Evolutionary conservation across 2,888 invertebrate genomes (phyloP), one percentile per base, ranked within the genome.

Genomic region (Drosophila tanythrix): DNA sequence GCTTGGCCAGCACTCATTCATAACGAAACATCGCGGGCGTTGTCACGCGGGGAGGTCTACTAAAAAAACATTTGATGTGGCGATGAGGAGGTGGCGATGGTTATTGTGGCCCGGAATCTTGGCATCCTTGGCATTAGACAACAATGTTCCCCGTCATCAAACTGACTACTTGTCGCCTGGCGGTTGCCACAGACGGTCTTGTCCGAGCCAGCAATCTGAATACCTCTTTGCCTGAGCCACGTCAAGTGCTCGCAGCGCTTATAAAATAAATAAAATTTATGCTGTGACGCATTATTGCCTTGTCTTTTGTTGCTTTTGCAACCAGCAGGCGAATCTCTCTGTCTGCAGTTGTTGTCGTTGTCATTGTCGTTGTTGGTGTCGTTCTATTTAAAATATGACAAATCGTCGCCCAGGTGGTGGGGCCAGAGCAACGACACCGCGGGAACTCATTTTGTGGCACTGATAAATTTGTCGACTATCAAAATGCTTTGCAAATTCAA

Each of bases 221-320:
- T 80, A 89, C 82, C 89, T 89, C 89, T 87, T 88, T 81, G 79
- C 60, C 56, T 57, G 64, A 74, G 64, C 71, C 76, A 74, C 58
- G 66, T 55, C 76, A 76, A 82, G 78, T 76, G 82, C 90, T 89
- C 79, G 82, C 67, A 80, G 90, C 83, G 84, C 86, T 89, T 86
- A 88, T 83, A 82, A 89, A 88, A 90, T 90, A 88, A 90, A 90
- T 87, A 87, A 86, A 87, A 87, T 88, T 89, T 89, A 88, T 88
- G 87, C 88, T 76, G 81, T 75, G 90, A 88, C 88, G 87, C 88
- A 88, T 88, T 89, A 89, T 88, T 83, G 87, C 88, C 89, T 65
- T 82, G 84, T 87, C 82, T 80, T 87, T 74, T 89, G 85, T 84
- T 78, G 81, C 55, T 71, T 62, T 63, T 38, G 46, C 57, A 60